These are phyloP conservation scores for Aleiodes sp. DNA, from an alignment of 1,140 invertebrate species.

Conservation along the genomic window DNA sequence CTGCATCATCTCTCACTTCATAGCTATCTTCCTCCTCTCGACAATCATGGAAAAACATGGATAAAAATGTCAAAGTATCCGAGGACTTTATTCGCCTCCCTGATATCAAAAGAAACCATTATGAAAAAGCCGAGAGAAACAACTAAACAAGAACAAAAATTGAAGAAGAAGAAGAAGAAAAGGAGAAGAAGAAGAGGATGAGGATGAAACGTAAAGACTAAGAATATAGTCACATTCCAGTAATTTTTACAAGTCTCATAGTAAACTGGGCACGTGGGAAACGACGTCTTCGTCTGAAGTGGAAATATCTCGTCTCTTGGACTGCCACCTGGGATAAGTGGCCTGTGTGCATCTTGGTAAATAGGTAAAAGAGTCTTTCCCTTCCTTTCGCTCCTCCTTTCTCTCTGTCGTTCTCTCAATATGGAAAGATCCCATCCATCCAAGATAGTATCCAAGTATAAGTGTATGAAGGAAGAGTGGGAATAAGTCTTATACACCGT, in stretches of 20 bases:
- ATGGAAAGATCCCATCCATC: not conserved
- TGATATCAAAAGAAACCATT: slow-evolving; percentile 25
- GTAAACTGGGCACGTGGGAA: slow-evolving; percentile 56
- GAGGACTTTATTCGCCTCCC: slow-evolving; percentile 28
- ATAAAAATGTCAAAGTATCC: slow-evolving; percentile 46
- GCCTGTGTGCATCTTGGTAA: slow-evolving; percentile 50
- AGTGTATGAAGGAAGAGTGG: not conserved
- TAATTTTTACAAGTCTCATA: slow-evolving; percentile 10
- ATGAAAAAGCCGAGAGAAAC: slow-evolving; percentile 11
- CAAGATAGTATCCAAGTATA: not conserved
- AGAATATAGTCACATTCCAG: slow-evolving; percentile 28
- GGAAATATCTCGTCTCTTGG: slow-evolving; percentile 42
- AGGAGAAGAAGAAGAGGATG: not conserved
- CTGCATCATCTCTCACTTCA: slow-evolving; percentile 22
- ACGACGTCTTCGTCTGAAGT: slow-evolving; percentile 24
- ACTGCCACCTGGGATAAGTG: slow-evolving; percentile 48
- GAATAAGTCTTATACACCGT: not conserved
- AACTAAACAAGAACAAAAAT: not conserved
- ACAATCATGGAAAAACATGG: slow-evolving; percentile 40
- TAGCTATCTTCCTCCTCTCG: slow-evolving; percentile 25
- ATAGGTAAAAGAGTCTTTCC: slow-evolving; percentile 53
- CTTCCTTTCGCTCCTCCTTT: too few species aligned
- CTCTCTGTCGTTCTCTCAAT: not conserved
- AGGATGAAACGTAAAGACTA: not conserved
- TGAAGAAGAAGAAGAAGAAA: slow-evolving; percentile 10